A percentile compares a stretch with the other conserved stretches of the same genome.
Conservation (phyloP, 64 coral and sea anemone species). For the Trachythela sp. region DNA sequence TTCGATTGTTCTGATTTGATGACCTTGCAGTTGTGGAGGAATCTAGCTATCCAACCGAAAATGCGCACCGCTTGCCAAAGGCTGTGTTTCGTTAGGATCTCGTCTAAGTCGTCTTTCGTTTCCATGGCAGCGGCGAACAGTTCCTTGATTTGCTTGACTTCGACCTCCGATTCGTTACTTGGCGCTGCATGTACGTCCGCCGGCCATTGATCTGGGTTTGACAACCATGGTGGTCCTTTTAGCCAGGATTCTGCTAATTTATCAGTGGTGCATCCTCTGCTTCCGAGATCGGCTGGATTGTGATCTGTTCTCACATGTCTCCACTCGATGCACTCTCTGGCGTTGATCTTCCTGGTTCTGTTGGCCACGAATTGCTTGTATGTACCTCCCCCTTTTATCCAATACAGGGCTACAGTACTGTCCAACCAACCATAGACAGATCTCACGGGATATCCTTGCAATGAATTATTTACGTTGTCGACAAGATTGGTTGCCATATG, state of each 20-base stretch:
- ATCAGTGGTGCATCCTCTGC: neutral
- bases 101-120: conserved; percentile 1
- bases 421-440: conserved; percentile 5
- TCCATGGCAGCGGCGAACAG: neutral
- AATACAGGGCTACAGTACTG: conserved; percentile 25
- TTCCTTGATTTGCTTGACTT: conserved; percentile 38
- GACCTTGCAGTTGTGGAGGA: no score
- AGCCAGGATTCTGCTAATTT: conserved; percentile 21
- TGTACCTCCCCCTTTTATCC: conserved; percentile 23
- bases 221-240: conserved; percentile 21
- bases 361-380: conserved; percentile 46
- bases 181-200: neutral
- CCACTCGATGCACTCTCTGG: conserved; percentile 22
- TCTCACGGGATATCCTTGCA: conserved; percentile 22
- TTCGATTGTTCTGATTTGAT: no score
- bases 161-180: conserved; percentile 25
- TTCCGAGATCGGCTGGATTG: conserved; percentile 43
- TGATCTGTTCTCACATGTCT: neutral
- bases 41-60: no score
- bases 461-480: conserved; percentile 9
- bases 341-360: conserved; percentile 33
- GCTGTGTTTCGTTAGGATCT: no score
- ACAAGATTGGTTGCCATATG: conserved; percentile 30
- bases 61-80: no score
- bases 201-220: conserved; percentile 30